Conservation (phyloP, 2,113 vertebrate genomes). For the Cryptomyrus ogoouensis region DNA sequence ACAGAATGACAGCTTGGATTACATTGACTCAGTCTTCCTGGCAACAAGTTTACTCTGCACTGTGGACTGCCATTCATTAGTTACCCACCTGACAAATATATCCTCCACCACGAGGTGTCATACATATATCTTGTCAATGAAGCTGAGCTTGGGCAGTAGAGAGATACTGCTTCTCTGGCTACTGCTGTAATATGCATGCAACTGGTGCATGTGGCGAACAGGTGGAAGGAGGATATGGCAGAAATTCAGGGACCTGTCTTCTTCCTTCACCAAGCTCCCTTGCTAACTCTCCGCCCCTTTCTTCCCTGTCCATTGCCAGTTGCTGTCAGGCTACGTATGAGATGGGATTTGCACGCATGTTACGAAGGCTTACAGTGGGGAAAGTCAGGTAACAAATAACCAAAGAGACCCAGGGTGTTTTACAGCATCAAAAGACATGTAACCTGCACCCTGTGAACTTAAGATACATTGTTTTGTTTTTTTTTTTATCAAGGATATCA, state of each 20-base stretch:
- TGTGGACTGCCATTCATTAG: constrained; percentile 2
- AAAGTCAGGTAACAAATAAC: neutral
- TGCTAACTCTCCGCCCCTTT: neutral
- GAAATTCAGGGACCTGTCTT: neutral
- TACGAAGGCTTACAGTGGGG: neutral
- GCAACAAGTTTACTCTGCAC: neutral
- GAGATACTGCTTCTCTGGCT: too few relatives aligned
- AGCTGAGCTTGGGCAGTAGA: neutral
- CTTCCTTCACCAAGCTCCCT: neutral
- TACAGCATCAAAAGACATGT: neutral
- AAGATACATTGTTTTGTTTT: neutral
- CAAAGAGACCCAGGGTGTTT: neutral
- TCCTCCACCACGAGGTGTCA: neutral
- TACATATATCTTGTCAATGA: neutral
- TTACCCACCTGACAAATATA: neutral
- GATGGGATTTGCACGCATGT: constrained; percentile 20
- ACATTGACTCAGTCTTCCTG: neutral
- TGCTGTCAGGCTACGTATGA: neutral
- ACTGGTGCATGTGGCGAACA: neutral
- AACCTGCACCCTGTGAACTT: neutral
- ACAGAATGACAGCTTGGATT: neutral
- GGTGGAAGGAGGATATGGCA: neutral
- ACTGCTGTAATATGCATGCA: neutral
- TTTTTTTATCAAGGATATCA: neutral
- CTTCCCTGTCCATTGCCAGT: neutral